phyloP scores from a whole-genome alignment of 1,140 invertebrate genomes.

The Diabrotica virgifera region DNA sequence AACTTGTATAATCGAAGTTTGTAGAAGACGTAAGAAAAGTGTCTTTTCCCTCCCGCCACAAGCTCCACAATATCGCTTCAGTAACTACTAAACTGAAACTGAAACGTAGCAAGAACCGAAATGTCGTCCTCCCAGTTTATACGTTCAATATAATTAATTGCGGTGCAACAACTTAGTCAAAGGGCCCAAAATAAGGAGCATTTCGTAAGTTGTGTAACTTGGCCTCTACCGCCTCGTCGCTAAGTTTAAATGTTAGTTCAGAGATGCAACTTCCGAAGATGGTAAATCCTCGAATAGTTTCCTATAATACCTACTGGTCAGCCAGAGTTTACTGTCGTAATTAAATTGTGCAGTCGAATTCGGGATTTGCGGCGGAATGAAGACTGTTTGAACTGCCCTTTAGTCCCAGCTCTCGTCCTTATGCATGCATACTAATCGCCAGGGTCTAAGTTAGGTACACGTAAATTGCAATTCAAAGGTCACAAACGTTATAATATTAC shows the following conservation, averaged over 20 bases:
- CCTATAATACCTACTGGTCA: slow-evolving; percentile 45
- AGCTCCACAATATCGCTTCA: slow-evolving; percentile 2
- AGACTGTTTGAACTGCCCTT: slow-evolving; percentile 37
- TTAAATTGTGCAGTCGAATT: slow-evolving; percentile 43
- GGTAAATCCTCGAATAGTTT: slow-evolving; percentile 43
- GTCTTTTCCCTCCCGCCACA: not conserved
- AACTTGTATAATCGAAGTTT: not conserved
- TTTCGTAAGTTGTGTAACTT: slow-evolving; percentile 15
- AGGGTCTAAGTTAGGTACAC: slow-evolving; percentile 19
- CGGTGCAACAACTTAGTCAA: slow-evolving; percentile 22
- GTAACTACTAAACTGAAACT: slow-evolving; percentile 18
- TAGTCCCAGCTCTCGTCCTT: slow-evolving; percentile 21
- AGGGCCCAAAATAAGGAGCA: slow-evolving; percentile 19
- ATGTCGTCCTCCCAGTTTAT: slow-evolving; percentile 14
- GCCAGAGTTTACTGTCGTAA: slow-evolving; percentile 39
- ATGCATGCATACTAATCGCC: slow-evolving; percentile 40
- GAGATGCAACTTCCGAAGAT: slow-evolving; percentile 40
- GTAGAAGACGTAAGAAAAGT: not conserved
- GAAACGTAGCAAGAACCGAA: slow-evolving; percentile 19
- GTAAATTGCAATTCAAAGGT: slow-evolving; percentile 34
- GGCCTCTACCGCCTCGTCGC: slow-evolving; percentile 6
- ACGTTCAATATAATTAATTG: slow-evolving; percentile 23
- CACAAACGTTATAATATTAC: slow-evolving; percentile 19
- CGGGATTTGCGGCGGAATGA: slow-evolving; percentile 35
- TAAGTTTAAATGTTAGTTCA: slow-evolving; percentile 40